These are phyloP conservation scores for Sinodicranocentrus sp. DNA, from an alignment of 2,888 invertebrate species.

Conservation along the genomic window DNA sequence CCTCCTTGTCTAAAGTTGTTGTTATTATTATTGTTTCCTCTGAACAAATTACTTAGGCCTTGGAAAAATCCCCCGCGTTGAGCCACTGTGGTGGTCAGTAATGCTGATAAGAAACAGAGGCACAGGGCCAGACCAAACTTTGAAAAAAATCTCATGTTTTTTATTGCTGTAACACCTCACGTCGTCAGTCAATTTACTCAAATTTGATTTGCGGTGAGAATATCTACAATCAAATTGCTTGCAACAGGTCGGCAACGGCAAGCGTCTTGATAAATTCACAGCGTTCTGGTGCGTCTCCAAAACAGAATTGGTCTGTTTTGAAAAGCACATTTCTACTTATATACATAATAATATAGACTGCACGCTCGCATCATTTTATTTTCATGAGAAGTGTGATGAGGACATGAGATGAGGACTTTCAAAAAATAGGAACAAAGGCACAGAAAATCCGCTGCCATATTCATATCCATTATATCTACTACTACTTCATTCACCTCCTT, in stretches of 20 bases:
- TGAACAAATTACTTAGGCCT: conserved; percentile 13
- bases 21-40: conserved; percentile 15
- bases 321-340: conserved; percentile 27
- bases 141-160: background rate
- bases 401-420: conserved; percentile 7
- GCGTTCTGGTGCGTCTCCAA: conserved; percentile 20
- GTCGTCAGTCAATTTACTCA: background rate
- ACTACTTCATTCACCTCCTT: conserved; percentile 9
- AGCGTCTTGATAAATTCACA: background rate
- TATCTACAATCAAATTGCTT: too few relatives aligned
- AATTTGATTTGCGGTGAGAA: background rate
- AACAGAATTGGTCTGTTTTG: background rate
- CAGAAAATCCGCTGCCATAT: conserved; percentile 3
- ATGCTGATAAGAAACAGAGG: background rate
- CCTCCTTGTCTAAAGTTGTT: background rate
- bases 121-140: background rate
- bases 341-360: background rate
- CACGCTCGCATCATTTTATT: background rate
- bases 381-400: background rate
- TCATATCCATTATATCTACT: background rate
- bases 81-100: background rate
- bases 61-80: conserved; percentile 34
- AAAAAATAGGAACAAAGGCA: conserved; percentile 3
- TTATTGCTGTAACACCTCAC: background rate
- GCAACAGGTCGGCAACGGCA: background rate